A percentile compares a stretch with the other conserved stretches of the same genome.
These are phyloP conservation scores for Galeopterus variegatus DNA, from an alignment of 2,113 vertebrate species.

Conservation along the genomic window DNA sequence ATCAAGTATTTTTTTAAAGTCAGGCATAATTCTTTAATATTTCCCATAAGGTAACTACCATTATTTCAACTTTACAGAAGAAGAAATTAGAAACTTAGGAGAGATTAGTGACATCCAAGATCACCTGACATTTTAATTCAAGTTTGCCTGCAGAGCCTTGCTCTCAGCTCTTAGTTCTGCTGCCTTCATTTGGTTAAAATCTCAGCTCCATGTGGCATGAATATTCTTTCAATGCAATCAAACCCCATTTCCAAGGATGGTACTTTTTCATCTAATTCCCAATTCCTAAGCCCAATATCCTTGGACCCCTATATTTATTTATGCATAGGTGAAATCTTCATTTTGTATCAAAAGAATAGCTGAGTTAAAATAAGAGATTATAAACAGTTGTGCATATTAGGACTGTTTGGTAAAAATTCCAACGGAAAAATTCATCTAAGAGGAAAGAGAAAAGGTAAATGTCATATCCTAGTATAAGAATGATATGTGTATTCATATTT, in stretches of 20 bases:
- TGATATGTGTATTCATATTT: neutral
- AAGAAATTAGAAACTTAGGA: neutral
- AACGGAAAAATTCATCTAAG: neutral
- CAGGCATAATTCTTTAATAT: neutral
- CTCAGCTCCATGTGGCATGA: accelerated
- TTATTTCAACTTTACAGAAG: neutral
- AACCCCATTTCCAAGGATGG: neutral
- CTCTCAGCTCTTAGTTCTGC: neutral
- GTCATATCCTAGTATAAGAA: neutral
- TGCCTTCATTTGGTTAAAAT: neutral
- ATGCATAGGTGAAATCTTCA: neutral
- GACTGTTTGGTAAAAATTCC: neutral
- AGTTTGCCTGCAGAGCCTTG: neutral
- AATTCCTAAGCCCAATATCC: too few species aligned
- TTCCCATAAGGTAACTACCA: neutral
- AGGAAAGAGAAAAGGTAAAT: neutral
- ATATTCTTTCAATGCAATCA: neutral
- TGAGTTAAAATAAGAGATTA: neutral
- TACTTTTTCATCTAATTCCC: neutral
- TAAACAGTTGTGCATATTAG: neutral
- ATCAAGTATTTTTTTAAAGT: neutral
- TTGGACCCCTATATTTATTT: neutral
- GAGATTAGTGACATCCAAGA: neutral
- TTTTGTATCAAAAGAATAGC: neutral
- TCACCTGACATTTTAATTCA: neutral